Evolutionary conservation across 2,797 vertebrate species (phyloP), one percentile per base, ranked within the genome.

Genomic region (Antennarius maculatus): DNA sequence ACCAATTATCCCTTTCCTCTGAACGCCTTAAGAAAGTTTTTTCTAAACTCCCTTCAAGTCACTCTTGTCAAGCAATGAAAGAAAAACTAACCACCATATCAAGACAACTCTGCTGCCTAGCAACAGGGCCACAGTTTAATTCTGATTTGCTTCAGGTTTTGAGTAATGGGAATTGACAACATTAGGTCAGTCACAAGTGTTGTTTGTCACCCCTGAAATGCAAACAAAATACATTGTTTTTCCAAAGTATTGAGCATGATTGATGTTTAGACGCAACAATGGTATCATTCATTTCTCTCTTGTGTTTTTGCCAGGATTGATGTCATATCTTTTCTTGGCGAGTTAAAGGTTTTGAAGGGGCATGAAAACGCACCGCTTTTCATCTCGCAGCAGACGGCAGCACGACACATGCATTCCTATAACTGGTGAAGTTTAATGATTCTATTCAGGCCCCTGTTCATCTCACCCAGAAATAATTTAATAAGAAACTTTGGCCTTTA

Each of bases 21-120:
- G 95, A 94, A 96, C 95, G 96, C 95, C 95, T 97, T 98, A 97
- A 97, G 96, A 96, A 97, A 97, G 94, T 23, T 97, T 97, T 97
- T 96, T 97, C 95, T 95, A 96, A 97, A 97, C 95, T 97, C 96
- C 94, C 97, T 99, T 99, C 96, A 97, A 95, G 96, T 94, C 92
- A 90, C 97, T 98, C 95, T 98, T 99, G 97, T 99, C 97, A 97
- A 94, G 95, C 90, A 92, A 90, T 99, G 97, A 99, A 99, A 97
- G 97, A 96, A 95, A 96, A 98, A 97, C 97, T 97, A 98, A 97
- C 96, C 97, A 98, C 96, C 97, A 97, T 98, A 96, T 98, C 97
- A 97, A 97, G 97, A 97, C 94, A 97, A 96, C 95, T 96, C 94
- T 81, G 96, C 95, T 98, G 96, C 98, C 96, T 98, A 95, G 98